Percentiles rank a stretch among this genome's conserved stretches.
Conservation (phyloP, 2,888 invertebrate genomes). For the Falcaria lacertinaria region DNA sequence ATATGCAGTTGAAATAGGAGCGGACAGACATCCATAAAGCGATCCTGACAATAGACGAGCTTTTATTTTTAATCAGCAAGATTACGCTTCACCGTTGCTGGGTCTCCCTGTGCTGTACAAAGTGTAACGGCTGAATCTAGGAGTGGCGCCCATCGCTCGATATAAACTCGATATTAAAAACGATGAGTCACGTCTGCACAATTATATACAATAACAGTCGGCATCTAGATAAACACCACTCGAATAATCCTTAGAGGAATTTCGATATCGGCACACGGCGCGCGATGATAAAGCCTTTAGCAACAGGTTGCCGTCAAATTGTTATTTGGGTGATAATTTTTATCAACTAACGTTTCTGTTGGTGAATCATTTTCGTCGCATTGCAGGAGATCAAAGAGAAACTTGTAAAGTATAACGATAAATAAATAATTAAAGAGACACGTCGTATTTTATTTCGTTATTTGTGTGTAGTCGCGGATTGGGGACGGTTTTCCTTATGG, state of each 20-base stretch:
- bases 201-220: constrained; percentile 10
- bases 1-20: neutral
- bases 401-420: neutral
- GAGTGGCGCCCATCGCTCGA: constrained; percentile 46
- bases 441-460: constrained; percentile 1
- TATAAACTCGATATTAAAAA: constrained; percentile 35
- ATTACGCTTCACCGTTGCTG: neutral
- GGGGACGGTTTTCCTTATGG: constrained; percentile 3
- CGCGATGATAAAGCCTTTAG: constrained; percentile 31
- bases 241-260: constrained; percentile 38
- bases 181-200: constrained; percentile 35
- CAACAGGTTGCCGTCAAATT: constrained; percentile 40
- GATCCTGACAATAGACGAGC: neutral
- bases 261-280: constrained; percentile 27
- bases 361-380: neutral
- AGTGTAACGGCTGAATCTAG: constrained; percentile 37
- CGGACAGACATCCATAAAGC: neutral
- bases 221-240: constrained; percentile 26
- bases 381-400: neutral
- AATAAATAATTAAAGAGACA: constrained; percentile 2
- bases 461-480: constrained; percentile 1
- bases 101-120: constrained; percentile 8
- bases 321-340: constrained; percentile 29
- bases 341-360: constrained; percentile 14
- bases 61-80: neutral